phyloP scores from a whole-genome alignment of 2,797 vertebrate genomes.

The Limnodromus scolopaceus region DNA sequence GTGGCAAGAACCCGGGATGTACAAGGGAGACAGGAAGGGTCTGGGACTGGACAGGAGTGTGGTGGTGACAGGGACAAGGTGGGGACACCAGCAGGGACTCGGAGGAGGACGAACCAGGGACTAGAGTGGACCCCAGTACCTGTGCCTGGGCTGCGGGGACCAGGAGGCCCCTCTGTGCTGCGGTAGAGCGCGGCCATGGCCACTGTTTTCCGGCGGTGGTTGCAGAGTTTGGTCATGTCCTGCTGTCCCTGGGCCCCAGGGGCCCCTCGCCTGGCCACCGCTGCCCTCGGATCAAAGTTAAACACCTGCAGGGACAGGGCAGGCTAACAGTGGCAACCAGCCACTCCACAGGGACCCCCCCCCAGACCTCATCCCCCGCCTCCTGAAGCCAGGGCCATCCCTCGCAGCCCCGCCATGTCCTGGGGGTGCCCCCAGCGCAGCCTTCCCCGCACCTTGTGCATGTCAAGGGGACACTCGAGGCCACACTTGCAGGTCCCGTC shows the following conservation, averaged over 20 bases:
- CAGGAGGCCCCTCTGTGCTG: constrained; percentile 86
- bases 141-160: constrained; percentile 77
- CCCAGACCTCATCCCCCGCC: not conserved
- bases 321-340: not conserved
- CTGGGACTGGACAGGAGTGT: too few relatives aligned
- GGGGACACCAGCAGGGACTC: too few relatives aligned
- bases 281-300: constrained; percentile 88
- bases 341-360: not conserved
- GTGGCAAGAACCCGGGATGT: accelerated
- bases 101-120: accelerated
- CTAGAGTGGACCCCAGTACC: constrained; percentile 58
- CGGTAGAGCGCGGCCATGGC: constrained; percentile 90
- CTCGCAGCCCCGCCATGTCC: not conserved
- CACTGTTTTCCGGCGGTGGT: constrained; percentile 93
- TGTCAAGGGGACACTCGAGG: constrained; percentile 78
- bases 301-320: constrained; percentile 83
- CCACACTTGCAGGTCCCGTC: constrained; percentile 82
- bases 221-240: constrained; percentile 97
- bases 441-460: constrained; percentile 68
- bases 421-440: not conserved
- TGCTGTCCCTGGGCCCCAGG: constrained; percentile 88
- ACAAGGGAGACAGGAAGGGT: too few relatives aligned
- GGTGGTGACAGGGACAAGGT: not conserved
- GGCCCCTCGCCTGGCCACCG: constrained; percentile 83
- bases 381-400: too few relatives aligned